phyloP scores from a whole-genome alignment of 2,113 vertebrate genomes.

The Salvelinus fontinalis region DNA sequence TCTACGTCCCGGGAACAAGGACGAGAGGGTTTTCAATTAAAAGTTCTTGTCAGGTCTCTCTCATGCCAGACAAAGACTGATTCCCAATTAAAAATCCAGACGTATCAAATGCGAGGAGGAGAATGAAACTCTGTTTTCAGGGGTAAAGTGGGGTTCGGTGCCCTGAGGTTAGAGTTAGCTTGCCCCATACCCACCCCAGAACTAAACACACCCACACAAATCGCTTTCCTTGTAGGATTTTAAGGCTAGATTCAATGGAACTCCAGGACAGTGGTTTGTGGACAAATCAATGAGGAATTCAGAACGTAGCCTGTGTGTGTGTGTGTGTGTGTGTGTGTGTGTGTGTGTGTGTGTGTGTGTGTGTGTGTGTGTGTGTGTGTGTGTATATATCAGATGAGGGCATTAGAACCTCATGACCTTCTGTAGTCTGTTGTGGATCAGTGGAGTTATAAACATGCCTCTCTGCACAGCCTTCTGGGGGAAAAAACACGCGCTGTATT shows the following conservation, averaged over 20 bases:
- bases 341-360: constrained; percentile 38
- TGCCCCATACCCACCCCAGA: background rate
- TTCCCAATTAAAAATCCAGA: constrained; percentile 61
- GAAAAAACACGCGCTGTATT: constrained; percentile 44
- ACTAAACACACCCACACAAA: constrained; percentile 9
- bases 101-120: background rate
- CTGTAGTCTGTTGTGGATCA: background rate
- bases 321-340: constrained; percentile 12
- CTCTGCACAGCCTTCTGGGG: constrained; percentile 40
- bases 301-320: background rate
- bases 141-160: constrained; percentile 6
- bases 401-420: constrained; percentile 8
- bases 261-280: background rate
- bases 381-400: constrained; percentile 37
- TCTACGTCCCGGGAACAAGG: background rate
- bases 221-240: constrained; percentile 29
- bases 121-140: background rate
- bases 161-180: constrained; percentile 26
- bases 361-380: constrained; percentile 3
- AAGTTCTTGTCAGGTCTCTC: constrained; percentile 47
- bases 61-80: too few relatives aligned
- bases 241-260: background rate
- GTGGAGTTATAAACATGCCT: background rate
- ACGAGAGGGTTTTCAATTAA: constrained; percentile 56
- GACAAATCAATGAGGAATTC: background rate